Conservation (phyloP, 2,797 vertebrate genomes). For the Harpagifer antarcticus region DNA sequence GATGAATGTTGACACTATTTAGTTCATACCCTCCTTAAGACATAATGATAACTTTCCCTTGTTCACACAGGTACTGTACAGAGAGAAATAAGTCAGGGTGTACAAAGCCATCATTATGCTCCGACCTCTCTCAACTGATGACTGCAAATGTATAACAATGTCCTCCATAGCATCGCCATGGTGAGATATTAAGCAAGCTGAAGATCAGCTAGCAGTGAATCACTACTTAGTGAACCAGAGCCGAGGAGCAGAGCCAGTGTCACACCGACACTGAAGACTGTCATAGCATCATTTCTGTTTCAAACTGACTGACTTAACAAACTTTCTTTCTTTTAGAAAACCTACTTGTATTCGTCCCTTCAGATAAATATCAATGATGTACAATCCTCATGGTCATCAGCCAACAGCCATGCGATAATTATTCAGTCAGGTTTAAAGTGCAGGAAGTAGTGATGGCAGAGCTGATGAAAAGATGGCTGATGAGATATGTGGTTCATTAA, state of each 20-base stretch:
- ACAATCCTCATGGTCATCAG: conserved; percentile 26
- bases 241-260: conserved; percentile 21
- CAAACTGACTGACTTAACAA: conserved; percentile 8
- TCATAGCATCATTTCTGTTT: conserved; percentile 3
- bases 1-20: conserved; percentile 12
- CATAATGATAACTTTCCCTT: conserved; percentile 7
- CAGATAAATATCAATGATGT: conserved; percentile 37
- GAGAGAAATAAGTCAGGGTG: conserved; percentile 16
- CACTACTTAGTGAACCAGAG: conserved; percentile 42
- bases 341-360: conserved; percentile 22
- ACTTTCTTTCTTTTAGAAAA: conserved; percentile 8
- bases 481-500: conserved; percentile 81
- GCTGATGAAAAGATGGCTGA: conserved; percentile 76
- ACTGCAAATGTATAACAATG: conserved; percentile 22
- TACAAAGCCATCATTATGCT: conserved; percentile 22
- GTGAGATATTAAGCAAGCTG: conserved; percentile 45
- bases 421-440: conserved; percentile 46
- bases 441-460: conserved; percentile 58
- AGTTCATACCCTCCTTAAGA: not conserved
- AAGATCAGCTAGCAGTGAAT: conserved; percentile 52
- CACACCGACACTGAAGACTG: conserved; percentile 26
- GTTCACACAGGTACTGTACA: conserved; percentile 23
- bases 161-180: conserved; percentile 40
- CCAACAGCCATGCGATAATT: conserved; percentile 21
- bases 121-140: conserved; percentile 21